phyloP scores from a whole-genome alignment of 2,797 vertebrate species.

The Iguana delicatissima region DNA sequence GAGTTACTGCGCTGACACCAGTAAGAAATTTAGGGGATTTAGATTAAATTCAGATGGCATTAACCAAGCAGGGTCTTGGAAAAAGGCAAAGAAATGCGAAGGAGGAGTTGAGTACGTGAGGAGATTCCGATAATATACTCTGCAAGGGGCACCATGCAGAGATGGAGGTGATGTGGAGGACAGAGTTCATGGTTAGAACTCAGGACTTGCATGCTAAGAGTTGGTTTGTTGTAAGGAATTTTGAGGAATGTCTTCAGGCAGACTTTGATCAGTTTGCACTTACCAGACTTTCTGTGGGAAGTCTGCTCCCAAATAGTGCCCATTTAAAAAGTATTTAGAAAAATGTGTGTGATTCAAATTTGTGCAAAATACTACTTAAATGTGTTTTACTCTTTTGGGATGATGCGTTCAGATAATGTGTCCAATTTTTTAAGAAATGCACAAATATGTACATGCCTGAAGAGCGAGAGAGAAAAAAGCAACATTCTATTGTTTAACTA shows the following conservation, averaged over 20 bases:
- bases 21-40: background rate
- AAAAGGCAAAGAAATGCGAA: background rate
- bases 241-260: background rate
- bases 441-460: too few relatives aligned
- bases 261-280: background rate
- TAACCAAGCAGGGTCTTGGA: background rate
- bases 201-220: background rate
- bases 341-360: too few relatives aligned
- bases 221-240: background rate
- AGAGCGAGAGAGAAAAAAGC: too few relatives aligned
- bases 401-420: too few relatives aligned
- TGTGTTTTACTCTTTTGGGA: too few relatives aligned
- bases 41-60: background rate
- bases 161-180: background rate
- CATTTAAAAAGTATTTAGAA: background rate
- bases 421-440: too few relatives aligned
- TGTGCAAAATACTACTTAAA: too few relatives aligned
- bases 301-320: background rate
- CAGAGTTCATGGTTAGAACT: background rate
- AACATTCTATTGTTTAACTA: too few relatives aligned
- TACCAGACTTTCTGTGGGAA: background rate
- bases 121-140: background rate
- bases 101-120: background rate
- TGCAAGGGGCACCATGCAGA: background rate
- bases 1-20: conserved; percentile 25